phyloP scores from a whole-genome alignment of 1,140 invertebrate genomes.

The Drosophila gunungcola region DNA sequence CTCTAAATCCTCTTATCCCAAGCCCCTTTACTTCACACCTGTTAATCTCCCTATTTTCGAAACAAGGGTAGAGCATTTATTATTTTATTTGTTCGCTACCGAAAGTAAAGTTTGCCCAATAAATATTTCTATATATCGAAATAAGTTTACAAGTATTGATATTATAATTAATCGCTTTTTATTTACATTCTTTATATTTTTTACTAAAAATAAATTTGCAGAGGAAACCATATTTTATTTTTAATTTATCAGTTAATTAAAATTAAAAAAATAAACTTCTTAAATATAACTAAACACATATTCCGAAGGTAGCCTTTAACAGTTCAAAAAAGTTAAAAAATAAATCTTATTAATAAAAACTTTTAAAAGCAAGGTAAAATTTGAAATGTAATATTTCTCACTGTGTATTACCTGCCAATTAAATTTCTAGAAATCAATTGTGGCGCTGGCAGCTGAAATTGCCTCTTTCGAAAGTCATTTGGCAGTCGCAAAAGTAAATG shows the following conservation, averaged over 20 bases:
- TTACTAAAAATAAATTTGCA: too few species aligned
- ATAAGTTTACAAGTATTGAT: slow-evolving; percentile 24
- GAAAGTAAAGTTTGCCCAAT: slow-evolving; percentile 53
- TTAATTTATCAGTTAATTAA: too few species aligned
- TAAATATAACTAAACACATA: too few species aligned
- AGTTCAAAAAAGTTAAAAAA: too few species aligned
- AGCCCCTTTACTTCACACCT: not conserved
- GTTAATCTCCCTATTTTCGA: not conserved
- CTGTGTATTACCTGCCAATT: slow-evolving; percentile 39
- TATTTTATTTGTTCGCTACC: slow-evolving; percentile 37
- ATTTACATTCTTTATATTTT: not conserved
- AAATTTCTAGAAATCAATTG: slow-evolving; percentile 65
- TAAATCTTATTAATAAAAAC: too few species aligned
- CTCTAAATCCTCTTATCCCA: not conserved
- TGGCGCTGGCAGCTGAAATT: not conserved
- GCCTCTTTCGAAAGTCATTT: slow-evolving; percentile 36
- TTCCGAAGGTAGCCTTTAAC: too few species aligned
- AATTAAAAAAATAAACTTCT: too few species aligned
- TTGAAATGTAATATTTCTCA: too few species aligned
- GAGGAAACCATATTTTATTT: too few species aligned
- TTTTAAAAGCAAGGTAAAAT: too few species aligned
- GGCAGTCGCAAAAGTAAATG: slow-evolving; percentile 47
- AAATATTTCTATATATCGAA: slow-evolving; percentile 71
- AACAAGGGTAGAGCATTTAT: not conserved
- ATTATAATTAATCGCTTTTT: not conserved